These are phyloP conservation scores for Netelia melanura DNA, from an alignment of 2,888 invertebrate genomes.

Conservation along the genomic window DNA sequence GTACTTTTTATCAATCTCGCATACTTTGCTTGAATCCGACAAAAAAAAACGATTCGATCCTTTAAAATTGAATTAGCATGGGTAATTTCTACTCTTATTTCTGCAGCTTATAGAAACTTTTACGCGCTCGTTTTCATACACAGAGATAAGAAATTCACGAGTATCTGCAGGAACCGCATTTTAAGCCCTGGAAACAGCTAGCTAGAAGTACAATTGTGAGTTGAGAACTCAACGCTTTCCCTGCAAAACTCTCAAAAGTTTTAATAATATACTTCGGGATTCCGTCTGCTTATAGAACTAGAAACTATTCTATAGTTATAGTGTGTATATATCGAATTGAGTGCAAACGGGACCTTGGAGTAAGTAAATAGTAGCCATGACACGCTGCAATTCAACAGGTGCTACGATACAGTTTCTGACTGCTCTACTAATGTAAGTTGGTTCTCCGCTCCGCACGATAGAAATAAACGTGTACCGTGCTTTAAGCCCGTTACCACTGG, in stretches of 20 bases:
- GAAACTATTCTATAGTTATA: neutral
- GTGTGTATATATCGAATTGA: neutral
- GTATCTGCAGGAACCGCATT: neutral
- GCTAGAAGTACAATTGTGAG: conserved; percentile 20
- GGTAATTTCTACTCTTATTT: no score
- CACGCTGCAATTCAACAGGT: conserved; percentile 61
- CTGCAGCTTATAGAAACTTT: no score
- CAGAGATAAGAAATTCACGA: neutral
- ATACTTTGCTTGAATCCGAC: no score
- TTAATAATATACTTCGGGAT: conserved; percentile 21
- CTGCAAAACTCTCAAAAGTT: conserved; percentile 13
- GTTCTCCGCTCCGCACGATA: conserved; percentile 22
- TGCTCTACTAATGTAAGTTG: neutral
- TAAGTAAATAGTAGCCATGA: conserved; percentile 35
- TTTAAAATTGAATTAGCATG: no score
- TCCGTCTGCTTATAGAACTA: neutral
- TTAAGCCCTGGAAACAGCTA: neutral
- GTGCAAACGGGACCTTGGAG: conserved; percentile 27
- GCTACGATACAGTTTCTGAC: conserved; percentile 46
- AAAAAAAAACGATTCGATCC: no score
- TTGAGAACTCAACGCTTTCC: neutral
- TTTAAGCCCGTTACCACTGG: neutral
- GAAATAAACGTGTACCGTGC: conserved; percentile 36
- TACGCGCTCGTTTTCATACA: neutral
- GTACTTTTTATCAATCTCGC: no score